Evolutionary conservation across 2,113 vertebrate genomes (phyloP).

Genomic region (Callocephalon fimbriatum): DNA sequence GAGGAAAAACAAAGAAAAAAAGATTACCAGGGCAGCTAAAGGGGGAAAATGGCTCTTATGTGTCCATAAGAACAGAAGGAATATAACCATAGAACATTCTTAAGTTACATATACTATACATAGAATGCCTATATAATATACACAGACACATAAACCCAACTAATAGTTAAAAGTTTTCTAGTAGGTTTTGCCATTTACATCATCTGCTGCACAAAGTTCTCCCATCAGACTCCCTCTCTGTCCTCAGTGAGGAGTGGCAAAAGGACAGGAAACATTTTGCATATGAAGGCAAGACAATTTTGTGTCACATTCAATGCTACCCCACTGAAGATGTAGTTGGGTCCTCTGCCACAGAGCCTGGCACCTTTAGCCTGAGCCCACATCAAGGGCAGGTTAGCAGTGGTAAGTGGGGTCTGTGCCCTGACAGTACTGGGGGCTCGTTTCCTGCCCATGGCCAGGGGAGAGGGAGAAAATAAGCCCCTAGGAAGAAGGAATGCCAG

Average conservation of each 20-base stretch:
- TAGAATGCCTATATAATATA: not conserved
- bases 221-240: not conserved
- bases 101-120: no score
- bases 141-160: not conserved
- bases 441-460: not conserved
- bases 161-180: not conserved
- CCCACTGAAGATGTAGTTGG: not conserved
- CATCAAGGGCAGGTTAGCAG: not conserved
- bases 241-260: not conserved
- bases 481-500: fast-evolving
- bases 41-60: not conserved
- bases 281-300: fast-evolving
- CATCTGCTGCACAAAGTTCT: not conserved
- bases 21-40: not conserved
- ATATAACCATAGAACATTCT: not conserved
- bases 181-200: not conserved
- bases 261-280: not conserved
- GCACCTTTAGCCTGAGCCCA: not conserved
- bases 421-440: not conserved
- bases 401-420: not conserved
- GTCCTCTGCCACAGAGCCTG: not conserved
- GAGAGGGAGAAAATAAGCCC: not conserved
- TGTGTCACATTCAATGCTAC: not conserved
- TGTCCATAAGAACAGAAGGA: not conserved
- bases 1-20: not conserved